Evolutionary conservation across 2,888 invertebrate genomes (phyloP).

Genomic region (Argynnis bischoffii): DNA sequence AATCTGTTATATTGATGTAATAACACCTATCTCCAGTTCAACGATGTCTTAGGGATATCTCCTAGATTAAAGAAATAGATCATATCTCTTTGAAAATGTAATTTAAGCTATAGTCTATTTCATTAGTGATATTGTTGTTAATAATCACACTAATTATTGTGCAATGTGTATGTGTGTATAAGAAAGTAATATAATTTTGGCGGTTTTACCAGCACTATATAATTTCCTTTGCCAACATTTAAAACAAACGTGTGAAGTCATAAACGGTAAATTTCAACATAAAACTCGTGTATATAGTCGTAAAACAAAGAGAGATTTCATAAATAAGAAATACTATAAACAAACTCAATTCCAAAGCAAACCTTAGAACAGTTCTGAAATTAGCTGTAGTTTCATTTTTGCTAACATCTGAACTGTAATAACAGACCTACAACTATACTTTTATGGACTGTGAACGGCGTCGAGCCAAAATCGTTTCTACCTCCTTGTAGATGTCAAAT

Average conservation of each 20-base stretch:
- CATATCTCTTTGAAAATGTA: no score
- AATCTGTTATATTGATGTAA: conserved; percentile 16
- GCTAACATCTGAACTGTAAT: conserved; percentile 30
- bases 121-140: no score
- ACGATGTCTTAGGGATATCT: background rate
- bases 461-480: conserved; percentile 32
- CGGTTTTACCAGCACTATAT: background rate
- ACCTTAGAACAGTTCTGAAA: conserved; percentile 18
- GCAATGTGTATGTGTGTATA: no score
- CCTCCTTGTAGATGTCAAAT: conserved; percentile 24
- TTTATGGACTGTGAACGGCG: conserved; percentile 33
- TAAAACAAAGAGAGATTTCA: conserved; percentile 1
- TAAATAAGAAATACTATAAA: conserved; percentile 11
- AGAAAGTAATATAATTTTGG: no score
- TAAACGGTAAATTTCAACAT: background rate
- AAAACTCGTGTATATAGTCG: conserved; percentile 12
- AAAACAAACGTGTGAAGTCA: background rate
- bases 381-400: conserved; percentile 21
- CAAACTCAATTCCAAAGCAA: conserved; percentile 18
- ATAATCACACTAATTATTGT: no score
- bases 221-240: background rate
- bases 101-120: no score
- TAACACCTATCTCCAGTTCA: background rate
- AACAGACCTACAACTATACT: conserved; percentile 23
- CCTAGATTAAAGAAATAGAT: no score